These are phyloP conservation scores for Conger conger DNA, from an alignment of 2,113 vertebrate genomes.

Conservation along the genomic window DNA sequence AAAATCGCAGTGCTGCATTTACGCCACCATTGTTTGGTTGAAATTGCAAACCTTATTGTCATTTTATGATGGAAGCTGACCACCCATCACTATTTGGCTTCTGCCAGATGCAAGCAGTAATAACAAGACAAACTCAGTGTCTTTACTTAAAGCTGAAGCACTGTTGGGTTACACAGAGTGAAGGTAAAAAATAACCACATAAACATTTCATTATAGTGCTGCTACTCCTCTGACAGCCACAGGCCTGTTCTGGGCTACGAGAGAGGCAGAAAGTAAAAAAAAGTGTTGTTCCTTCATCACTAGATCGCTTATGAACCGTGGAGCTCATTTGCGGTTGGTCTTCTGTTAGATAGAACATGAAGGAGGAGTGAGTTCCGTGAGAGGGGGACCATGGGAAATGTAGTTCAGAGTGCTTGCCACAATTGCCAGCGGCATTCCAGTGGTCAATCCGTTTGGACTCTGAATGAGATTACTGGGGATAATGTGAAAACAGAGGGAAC, in stretches of 20 bases:
- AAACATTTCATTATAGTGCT: slow-evolving; percentile 57
- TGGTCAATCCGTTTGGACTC: background rate
- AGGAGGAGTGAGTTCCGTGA: background rate
- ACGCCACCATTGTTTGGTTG: slow-evolving; percentile 46
- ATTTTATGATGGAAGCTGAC: slow-evolving; percentile 70
- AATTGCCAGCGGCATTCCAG: background rate
- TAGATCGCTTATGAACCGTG: slow-evolving; percentile 31
- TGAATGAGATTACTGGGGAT: background rate
- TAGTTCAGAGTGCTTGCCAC: background rate
- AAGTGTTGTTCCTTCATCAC: slow-evolving; percentile 65
- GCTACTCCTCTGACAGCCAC: slow-evolving; percentile 53
- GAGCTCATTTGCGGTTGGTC: background rate
- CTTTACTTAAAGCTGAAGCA: slow-evolving; percentile 41
- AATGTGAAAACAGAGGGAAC: background rate
- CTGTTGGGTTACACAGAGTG: slow-evolving; percentile 52
- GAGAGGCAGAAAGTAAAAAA: slow-evolving; percentile 60
- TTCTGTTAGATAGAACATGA: background rate
- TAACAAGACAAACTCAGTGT: slow-evolving; percentile 56
- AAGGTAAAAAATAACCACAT: slow-evolving; percentile 57
- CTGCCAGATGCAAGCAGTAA: slow-evolving; percentile 67
- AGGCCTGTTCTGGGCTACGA: slow-evolving; percentile 34
- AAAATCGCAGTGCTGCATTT: slow-evolving; percentile 63
- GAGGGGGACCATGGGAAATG: background rate
- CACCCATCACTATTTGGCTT: slow-evolving; percentile 70
- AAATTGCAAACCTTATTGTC: slow-evolving; percentile 64